Evolutionary conservation across 2,113 vertebrate species (phyloP), one percentile per base, ranked within the genome.

Genomic region (Paracanthobrama guichenoti): DNA sequence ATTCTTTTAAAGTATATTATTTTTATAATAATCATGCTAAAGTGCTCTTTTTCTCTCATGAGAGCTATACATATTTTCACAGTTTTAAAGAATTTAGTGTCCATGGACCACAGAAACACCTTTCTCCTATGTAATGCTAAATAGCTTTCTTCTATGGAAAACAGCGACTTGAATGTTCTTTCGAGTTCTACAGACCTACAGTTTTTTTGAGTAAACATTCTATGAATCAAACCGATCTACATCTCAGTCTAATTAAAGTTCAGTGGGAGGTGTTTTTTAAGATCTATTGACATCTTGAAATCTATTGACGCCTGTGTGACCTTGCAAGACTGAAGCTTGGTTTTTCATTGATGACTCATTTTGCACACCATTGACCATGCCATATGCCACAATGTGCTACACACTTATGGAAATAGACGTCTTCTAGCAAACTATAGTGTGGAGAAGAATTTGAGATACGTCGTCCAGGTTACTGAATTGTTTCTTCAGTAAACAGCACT

Each of bases 401-500:
- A 42, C 16, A 46, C 42, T 72, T 72, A 46, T 12, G 22, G 66
- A 69, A 71, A 44, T 46, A 16, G 12, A 74, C n/a, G 2, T 62
- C 31, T 79, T 26, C 14, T 16, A 44, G 35, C 35, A 26, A 44
- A 79, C 76, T 60, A 44, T 7, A 2, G 75, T 78, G n/a, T 24
- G 14, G 35, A 44, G 42, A 79, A 35, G 16, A 62, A 62, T 79
- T 39, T 44, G 20, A 24, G 1, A 24, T 8, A 60, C 62, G 76
- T 31, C 12, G 5, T 62, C 55, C 77, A 79, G 76, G 39, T 62
- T 62, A n/a, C 57, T 62, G 13, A 24, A 46, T 24, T 62, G 57
- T 79, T 79, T 79, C 20, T 79, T 46, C 22, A 9, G 57, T 79
- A 73, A 79, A 79, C 31, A 79, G 77, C 59, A 79, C n/a, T 62